phyloP scores from a whole-genome alignment of 2,797 vertebrate species.

The Enteromius viviparus region DNA sequence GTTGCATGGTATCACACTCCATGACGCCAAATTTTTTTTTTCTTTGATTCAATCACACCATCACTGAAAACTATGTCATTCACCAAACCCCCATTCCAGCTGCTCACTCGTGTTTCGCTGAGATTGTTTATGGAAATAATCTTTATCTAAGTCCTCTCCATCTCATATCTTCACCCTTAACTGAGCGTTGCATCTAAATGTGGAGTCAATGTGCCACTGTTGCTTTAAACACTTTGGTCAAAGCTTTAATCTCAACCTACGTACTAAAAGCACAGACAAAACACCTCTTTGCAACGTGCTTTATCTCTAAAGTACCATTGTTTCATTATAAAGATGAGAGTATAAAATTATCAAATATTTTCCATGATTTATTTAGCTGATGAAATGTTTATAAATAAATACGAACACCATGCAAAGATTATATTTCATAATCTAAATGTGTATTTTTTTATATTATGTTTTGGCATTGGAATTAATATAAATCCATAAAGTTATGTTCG shows the following conservation, averaged over 20 bases:
- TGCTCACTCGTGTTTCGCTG: neutral
- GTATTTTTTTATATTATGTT: neutral
- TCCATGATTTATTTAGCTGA: neutral
- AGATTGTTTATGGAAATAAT: constrained; percentile 33
- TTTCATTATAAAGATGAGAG: constrained; percentile 35
- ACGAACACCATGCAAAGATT: neutral
- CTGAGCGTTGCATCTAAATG: constrained; percentile 35
- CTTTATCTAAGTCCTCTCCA: constrained; percentile 23
- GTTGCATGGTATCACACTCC: neutral
- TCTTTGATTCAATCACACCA: neutral
- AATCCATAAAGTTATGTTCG: neutral
- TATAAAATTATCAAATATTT: constrained; percentile 20
- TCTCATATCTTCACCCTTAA: constrained; percentile 41
- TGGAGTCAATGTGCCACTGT: constrained; percentile 46
- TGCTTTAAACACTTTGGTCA: constrained; percentile 35
- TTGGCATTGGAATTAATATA: neutral
- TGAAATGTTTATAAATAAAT: neutral
- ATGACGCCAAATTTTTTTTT: neutral
- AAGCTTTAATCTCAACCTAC: constrained; percentile 48
- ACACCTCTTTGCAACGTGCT: constrained; percentile 39
- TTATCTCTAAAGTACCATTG: constrained; percentile 18
- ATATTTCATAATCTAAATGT: too few species aligned
- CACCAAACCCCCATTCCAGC: neutral
- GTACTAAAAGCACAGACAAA: constrained; percentile 50
- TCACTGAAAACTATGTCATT: neutral